Evolutionary conservation across 2,113 vertebrate genomes (phyloP).

Genomic region (Siphamia tubifer): DNA sequence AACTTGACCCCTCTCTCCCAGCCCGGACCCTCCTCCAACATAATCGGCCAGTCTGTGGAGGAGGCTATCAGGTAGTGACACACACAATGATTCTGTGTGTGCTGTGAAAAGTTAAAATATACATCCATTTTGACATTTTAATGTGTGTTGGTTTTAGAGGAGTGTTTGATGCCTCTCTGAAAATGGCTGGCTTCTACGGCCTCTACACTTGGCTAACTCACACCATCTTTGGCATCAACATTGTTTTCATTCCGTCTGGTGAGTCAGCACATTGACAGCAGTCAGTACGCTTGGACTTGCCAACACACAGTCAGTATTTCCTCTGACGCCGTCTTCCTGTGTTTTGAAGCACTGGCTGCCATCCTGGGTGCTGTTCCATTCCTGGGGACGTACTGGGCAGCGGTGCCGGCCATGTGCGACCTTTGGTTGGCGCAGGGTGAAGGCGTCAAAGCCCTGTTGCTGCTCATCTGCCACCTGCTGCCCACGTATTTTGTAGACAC

Average conservation of each 20-base stretch:
- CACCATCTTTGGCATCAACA: conserved; percentile 98
- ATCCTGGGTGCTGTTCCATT: conserved; percentile 96
- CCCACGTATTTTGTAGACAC: conserved; percentile 99
- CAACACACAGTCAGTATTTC: background rate
- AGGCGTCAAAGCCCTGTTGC: conserved; percentile 90
- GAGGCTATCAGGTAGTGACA: conserved; percentile 94
- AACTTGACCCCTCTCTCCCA: conserved; percentile 96
- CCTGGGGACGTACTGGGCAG: conserved; percentile 97
- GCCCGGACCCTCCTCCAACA: conserved; percentile 94
- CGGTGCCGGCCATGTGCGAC: conserved; percentile 91
- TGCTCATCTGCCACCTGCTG: conserved; percentile 92
- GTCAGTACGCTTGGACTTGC: background rate
- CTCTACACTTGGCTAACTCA: conserved; percentile 99
- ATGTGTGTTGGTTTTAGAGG: conserved; percentile 81
- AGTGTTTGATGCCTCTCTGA: conserved; percentile 98
- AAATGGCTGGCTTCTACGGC: conserved; percentile 98
- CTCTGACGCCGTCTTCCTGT: background rate
- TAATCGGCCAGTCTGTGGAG: conserved; percentile 97
- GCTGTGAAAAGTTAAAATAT: background rate
- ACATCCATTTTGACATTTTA: background rate
- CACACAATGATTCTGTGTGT: background rate
- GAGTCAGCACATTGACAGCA: conserved; percentile 56
- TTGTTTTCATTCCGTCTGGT: conserved; percentile 99
- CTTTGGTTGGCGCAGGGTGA: conserved; percentile 95
- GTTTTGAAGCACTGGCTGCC: conserved; percentile 85